Base-by-base conservation (phyloP, 2,888 invertebrate genomes). In the Hyalella azteca region DNA sequence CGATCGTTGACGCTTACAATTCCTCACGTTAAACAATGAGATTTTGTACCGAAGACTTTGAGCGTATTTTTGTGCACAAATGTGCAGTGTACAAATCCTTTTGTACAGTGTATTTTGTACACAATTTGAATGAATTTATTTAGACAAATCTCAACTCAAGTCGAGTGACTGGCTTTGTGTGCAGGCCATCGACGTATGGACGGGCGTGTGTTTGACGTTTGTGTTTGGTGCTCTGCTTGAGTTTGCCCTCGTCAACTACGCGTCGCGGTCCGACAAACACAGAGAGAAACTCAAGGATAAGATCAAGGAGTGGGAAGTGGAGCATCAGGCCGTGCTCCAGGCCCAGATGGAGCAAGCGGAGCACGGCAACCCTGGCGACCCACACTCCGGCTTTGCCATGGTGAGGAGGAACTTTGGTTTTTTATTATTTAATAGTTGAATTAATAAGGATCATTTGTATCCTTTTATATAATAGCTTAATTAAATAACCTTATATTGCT, bases 221-320 rank as follows among this genome's bases (percentile, higher is more conserved):
- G 98, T 98, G 78, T 98, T 98, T 88, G 97, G 97, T 75, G 98
- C 98, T 36, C 90, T 98, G 85, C 91, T 98, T 81, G 98, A 98
- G 90, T 98, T 98, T 88, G 98, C 98, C 78, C 91, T 98, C 85
- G 98, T 98, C 86, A 98, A 98, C 90, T 98, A 98, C 89, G 95
- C 97, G 81, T 94, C 94, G 85, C 92, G 98, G 86, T 97, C 96
- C 86, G 97, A 97, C 90, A 95, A 93, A 92, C 93, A 94, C 80
- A 85, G 86, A 60, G 86, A 86, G 82, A 86, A 86, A 73, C 36
- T 82, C 60, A 82, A 82, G 36, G 82, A 82, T 50, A 82, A 82
- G 79, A 84, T 86, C 81, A 86, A 86, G 81, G 86, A 86, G 81
- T 86, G 86, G 86, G 86, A 86, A 77, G 79, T 86, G 81, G 86